These are phyloP conservation scores for Anolis sagrei DNA, from an alignment of 2,113 vertebrate species.

Conservation along the genomic window DNA sequence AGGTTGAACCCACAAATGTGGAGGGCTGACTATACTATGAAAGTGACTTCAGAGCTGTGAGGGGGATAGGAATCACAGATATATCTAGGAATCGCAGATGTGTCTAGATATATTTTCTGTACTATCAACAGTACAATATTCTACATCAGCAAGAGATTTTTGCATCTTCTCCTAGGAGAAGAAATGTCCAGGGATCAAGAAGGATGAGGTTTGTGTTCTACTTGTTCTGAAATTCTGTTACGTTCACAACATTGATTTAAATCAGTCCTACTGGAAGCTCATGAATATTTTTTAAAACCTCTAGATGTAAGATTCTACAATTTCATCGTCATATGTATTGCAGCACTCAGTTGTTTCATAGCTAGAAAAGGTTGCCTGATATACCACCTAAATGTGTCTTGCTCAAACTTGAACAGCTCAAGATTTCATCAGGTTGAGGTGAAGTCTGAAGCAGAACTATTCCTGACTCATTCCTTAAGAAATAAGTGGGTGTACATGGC, in stretches of 20 bases:
- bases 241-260: not conserved
- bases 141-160: no score
- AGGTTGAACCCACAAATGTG: no score
- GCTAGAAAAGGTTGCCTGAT: not conserved
- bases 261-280: not conserved
- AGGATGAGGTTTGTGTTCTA: no score
- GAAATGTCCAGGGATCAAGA: not conserved
- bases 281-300: not conserved
- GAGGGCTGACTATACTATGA: no score
- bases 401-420: conserved; percentile 18
- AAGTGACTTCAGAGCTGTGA: no score
- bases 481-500: not conserved
- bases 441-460: not conserved
- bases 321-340: not conserved
- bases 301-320: not conserved
- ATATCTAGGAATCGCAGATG: no score
- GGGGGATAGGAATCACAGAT: no score
- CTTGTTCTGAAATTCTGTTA: not conserved
- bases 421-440: not conserved
- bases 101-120: no score
- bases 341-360: not conserved
- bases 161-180: no score
- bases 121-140: no score
- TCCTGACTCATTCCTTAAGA: not conserved
- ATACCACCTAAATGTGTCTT: conserved; percentile 8